These are phyloP conservation scores for Oxytorus armatus DNA, from an alignment of 2,888 invertebrate genomes.

Conservation along the genomic window DNA sequence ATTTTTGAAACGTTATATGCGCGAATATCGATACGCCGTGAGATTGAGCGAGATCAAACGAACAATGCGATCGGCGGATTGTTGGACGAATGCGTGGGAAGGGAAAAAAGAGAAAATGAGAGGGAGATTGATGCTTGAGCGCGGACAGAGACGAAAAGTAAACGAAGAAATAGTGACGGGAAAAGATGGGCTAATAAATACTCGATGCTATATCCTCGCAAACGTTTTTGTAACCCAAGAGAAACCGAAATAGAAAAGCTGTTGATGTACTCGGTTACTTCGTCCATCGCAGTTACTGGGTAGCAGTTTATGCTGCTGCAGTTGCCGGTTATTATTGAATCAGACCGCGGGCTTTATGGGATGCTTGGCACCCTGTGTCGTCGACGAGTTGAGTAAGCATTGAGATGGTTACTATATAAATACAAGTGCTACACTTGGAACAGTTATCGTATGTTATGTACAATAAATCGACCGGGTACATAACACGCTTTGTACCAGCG, in stretches of 20 bases:
- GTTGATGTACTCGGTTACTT: conserved; percentile 55
- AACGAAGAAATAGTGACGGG: too few relatives aligned
- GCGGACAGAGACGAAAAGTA: too few relatives aligned
- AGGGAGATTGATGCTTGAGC: too few relatives aligned
- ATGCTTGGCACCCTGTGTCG: conserved; percentile 48
- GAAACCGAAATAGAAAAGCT: conserved; percentile 78
- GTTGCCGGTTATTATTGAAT: conserved; percentile 18
- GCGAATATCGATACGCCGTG: too few relatives aligned
- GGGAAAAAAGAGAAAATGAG: conserved; percentile 7
- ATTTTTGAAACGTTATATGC: too few relatives aligned
- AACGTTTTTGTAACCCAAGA: conserved; percentile 76
- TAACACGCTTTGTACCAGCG: too few relatives aligned
- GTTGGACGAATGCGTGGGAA: conserved; percentile 19
- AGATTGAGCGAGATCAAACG: too few relatives aligned
- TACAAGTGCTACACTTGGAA: neutral
- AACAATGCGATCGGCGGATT: too few relatives aligned
- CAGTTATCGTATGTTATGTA: too few relatives aligned
- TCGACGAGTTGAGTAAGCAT: conserved; percentile 34
- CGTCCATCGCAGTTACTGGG: neutral
- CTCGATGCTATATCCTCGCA: too few relatives aligned
- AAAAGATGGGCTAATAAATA: too few relatives aligned
- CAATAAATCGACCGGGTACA: too few relatives aligned
- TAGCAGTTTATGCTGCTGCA: conserved; percentile 14
- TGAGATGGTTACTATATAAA: neutral
- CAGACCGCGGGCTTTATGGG: conserved; percentile 1